A percentile compares a stretch with the other conserved stretches of the same genome.
Conservation (phyloP, 2,113 vertebrate species). For the Leptocoma aspasia region DNA sequence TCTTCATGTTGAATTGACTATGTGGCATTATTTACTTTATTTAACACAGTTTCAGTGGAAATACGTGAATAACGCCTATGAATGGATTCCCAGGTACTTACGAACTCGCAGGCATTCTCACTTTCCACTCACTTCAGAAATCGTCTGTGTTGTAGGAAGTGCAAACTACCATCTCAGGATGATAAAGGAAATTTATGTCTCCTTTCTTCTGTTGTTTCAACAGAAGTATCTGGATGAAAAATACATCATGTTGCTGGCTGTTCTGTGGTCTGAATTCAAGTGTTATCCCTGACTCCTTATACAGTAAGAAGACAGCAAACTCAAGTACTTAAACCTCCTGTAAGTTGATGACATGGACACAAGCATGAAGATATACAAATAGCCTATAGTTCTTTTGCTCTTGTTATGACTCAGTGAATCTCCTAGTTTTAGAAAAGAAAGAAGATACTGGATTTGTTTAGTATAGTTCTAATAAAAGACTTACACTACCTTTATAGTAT, state of each 20-base stretch:
- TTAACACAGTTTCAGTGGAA: not conserved
- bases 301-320: not conserved
- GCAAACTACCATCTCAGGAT: not conserved
- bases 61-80: not conserved
- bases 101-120: not conserved
- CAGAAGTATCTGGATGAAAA: not conserved
- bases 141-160: not conserved
- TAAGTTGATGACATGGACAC: not conserved
- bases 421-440: not conserved
- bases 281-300: not conserved
- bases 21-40: not conserved
- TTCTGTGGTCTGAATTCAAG: not conserved
- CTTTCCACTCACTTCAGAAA: not conserved
- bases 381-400: not conserved
- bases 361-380: not conserved
- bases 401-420: not conserved
- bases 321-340: not conserved
- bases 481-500: not conserved
- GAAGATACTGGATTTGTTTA: not conserved
- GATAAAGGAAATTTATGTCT: not conserved
- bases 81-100: not conserved
- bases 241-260: not conserved
- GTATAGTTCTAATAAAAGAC: not conserved
- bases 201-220: not conserved
- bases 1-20: accelerated